These are phyloP conservation scores for Glareola pratincola DNA, from an alignment of 2,113 vertebrate genomes.

Conservation along the genomic window DNA sequence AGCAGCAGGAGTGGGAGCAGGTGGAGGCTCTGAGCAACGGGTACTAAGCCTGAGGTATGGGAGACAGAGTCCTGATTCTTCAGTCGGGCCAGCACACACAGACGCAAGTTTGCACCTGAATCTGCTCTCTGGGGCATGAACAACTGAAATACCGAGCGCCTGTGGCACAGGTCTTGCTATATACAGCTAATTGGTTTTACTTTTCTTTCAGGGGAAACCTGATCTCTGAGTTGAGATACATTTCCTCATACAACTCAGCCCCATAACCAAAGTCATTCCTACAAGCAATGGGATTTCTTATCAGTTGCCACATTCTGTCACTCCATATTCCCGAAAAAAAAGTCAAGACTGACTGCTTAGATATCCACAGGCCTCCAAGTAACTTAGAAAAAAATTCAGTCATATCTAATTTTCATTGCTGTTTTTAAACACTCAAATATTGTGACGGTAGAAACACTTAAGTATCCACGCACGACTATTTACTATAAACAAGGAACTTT, in stretches of 20 bases:
- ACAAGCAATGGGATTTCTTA: not conserved
- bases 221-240: not conserved
- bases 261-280: not conserved
- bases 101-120: rapidly evolving
- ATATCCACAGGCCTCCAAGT: not conserved
- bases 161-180: not conserved
- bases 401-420: not conserved
- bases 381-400: not conserved
- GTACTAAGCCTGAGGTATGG: not conserved
- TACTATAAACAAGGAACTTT: not conserved
- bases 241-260: not conserved
- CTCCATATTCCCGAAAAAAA: not conserved
- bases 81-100: not conserved
- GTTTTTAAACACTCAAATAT: not conserved
- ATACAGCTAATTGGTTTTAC: not conserved
- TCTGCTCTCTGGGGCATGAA: not conserved
- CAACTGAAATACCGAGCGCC: not conserved
- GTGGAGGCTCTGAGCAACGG: not conserved
- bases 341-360: not conserved
- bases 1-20: not conserved
- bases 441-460: not conserved
- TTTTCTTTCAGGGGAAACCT: not conserved
- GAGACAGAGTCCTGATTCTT: not conserved
- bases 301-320: not conserved
- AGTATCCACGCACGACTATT: not conserved